phyloP scores from a whole-genome alignment of 2,797 vertebrate species.

The Acrocephalus scirpaceus region DNA sequence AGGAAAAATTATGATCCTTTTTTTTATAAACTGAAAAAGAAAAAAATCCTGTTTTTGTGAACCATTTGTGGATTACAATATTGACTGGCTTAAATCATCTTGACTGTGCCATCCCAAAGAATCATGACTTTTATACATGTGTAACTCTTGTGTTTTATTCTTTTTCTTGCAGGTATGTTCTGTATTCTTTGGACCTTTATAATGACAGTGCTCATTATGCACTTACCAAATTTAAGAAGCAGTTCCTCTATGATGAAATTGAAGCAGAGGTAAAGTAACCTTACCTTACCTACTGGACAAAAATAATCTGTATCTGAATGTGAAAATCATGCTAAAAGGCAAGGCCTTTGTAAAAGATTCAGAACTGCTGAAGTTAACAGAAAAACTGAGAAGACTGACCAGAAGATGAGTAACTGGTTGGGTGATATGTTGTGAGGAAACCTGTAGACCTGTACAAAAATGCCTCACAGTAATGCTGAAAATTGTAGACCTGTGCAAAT shows the following conservation, averaged over 20 bases:
- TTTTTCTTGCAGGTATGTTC: conserved; percentile 86
- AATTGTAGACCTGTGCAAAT: background rate
- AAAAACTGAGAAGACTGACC: background rate
- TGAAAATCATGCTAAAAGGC: background rate
- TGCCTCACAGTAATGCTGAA: background rate
- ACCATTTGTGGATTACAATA: background rate
- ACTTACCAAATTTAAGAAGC: conserved; percentile 97
- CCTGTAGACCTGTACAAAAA: background rate
- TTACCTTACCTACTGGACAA: background rate
- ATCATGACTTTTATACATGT: background rate
- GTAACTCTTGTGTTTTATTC: background rate
- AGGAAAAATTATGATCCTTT: background rate
- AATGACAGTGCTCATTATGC: conserved; percentile 98
- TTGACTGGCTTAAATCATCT: background rate
- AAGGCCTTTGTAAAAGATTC: background rate
- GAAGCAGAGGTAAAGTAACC: conserved; percentile 90
- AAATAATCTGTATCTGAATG: background rate
- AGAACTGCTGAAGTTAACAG: background rate
- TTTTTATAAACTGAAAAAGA: background rate
- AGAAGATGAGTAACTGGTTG: background rate
- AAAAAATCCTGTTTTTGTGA: background rate
- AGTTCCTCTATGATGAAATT: conserved; percentile 99
- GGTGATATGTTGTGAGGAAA: background rate
- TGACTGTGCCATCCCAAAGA: background rate
- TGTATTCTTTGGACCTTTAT: conserved; percentile 98